These are phyloP conservation scores for Stenodema calcarata DNA, from an alignment of 2,888 invertebrate species.

Conservation along the genomic window DNA sequence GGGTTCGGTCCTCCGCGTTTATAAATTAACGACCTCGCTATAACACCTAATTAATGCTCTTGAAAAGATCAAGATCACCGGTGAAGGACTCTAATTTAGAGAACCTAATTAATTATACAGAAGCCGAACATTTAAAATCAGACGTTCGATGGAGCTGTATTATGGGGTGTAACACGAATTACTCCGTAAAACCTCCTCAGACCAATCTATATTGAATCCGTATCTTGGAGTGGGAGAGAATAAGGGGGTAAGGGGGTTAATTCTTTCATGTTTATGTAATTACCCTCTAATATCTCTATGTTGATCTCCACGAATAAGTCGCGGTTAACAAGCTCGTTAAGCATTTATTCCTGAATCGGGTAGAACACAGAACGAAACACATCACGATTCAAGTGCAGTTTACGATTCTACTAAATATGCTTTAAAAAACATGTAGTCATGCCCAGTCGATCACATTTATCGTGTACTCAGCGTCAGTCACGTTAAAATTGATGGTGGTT, in stretches of 20 bases:
- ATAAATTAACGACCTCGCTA: conserved; percentile 24
- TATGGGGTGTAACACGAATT: conserved; percentile 18
- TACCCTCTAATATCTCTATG: neutral
- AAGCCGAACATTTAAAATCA: neutral
- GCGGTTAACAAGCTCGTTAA: no score
- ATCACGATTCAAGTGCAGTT: no score
- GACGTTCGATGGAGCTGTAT: neutral
- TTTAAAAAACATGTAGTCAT: no score
- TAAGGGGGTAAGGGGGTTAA: neutral
- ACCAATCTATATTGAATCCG: neutral
- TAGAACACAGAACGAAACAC: no score
- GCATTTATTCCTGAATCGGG: no score
- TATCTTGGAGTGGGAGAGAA: no score
- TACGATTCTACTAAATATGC: no score
- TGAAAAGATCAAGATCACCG: conserved; percentile 22
- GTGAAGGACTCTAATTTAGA: conserved; percentile 8
- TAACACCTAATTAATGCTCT: conserved; percentile 43
- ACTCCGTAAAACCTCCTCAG: neutral
- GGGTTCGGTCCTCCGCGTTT: neutral
- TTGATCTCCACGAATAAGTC: no score
- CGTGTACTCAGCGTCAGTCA: no score
- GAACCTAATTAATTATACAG: conserved; percentile 37
- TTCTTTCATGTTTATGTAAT: neutral
- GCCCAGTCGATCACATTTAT: no score
- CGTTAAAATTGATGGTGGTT: no score